Evolutionary conservation across 2,888 invertebrate genomes (phyloP), one percentile per base, ranked within the genome.

Genomic region (Parapristionchus giblindavisi): DNA sequence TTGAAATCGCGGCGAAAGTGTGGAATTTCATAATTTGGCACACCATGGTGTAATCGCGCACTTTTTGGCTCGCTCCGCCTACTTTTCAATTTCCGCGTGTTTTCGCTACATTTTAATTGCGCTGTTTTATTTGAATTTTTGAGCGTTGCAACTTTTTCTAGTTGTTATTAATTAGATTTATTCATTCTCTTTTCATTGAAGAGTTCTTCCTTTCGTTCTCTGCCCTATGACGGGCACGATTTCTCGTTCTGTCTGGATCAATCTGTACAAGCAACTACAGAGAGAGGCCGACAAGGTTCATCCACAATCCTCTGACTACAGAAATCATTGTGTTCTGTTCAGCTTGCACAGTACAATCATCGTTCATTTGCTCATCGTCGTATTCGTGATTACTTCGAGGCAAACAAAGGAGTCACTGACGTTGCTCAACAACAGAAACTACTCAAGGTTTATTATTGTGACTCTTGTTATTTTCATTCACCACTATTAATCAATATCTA

Each of bases 301-400:
- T 14, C 17, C 27, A 3, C 14, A 34, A 14, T 68, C 48, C 21
- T 11, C 51, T 51, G 36, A 29, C 21, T 11, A 29, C 61, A 8
- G 27, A 6, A 77, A 70, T 27, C 11, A 6, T 43, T 27, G n/a
- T n/a, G n/a, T n/a, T n/a, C n/a, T n/a, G n/a, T 85, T 54, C 77
- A 87, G 87, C 85, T 87, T 77, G 81, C 85, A 8, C 85, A 85
- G 70, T 87, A 84, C 81, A 87, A 84, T 77, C 86, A 86, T 75
- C 84, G 87, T 8, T 71, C 79, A 21, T 88, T 88, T 78, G 82
- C 84, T 52, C 78, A 79, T n/a, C 85, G 88, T 8, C 83, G 88
- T 5, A 83, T 88, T 40, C 82, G 87, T 34, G 87, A 88, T 60
- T 83, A 88, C 75, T 88, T 87, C 73, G 85, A 77, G 56, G 77